Evolutionary conservation across 2,888 invertebrate genomes (phyloP), one percentile per base, ranked within the genome.

Genomic region (Synergus itoensis): DNA sequence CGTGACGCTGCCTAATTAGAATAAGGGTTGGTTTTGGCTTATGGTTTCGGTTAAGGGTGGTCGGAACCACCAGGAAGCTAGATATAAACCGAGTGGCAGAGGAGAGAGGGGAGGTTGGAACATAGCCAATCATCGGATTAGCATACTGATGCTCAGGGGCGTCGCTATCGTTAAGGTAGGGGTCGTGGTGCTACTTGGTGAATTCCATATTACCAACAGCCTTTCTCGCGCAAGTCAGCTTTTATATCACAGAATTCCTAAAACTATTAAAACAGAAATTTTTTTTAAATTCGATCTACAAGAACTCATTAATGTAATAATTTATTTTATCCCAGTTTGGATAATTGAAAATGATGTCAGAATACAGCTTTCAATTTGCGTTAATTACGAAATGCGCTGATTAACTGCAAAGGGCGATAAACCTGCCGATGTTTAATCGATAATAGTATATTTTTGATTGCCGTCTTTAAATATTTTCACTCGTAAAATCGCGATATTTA

Each of bases 81-180:
- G 88, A 86, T 87, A 85, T 82, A 82, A 79, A 82, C 79, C 73
- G 77, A 77, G 78, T 60, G 79, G 79, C 65, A 80, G 78, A 80
- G 81, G 80, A 82, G 84, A 82, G 84, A 78, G 80, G 81, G 78
- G 83, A 81, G 81, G 84, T 80, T 92, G 90, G 91, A 91, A 90
- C 91, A 91, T 89, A 89, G 91, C 92, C 92, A 92, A 92, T 92
- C 92, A 91, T 92, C 89, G 91, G 91, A 92, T 92, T 92, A 92
- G 92, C 92, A 92, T 92, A 92, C 91, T 91, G 90, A 92, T 92
- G 92, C 89, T 90, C 89, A 89, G 89, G 90, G 91, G 91, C 91
- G 91, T 90, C 88, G 87, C 89, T 87, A 88, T 87, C 88, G 91
- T 89, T 91, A 89, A 86, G 90, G 87, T 88, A 77, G 87, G 89